Percentiles rank a stretch among this genome's conserved stretches.
Evolutionary conservation across 2,113 vertebrate species (phyloP).

Genomic region (Fregetta grallaria): DNA sequence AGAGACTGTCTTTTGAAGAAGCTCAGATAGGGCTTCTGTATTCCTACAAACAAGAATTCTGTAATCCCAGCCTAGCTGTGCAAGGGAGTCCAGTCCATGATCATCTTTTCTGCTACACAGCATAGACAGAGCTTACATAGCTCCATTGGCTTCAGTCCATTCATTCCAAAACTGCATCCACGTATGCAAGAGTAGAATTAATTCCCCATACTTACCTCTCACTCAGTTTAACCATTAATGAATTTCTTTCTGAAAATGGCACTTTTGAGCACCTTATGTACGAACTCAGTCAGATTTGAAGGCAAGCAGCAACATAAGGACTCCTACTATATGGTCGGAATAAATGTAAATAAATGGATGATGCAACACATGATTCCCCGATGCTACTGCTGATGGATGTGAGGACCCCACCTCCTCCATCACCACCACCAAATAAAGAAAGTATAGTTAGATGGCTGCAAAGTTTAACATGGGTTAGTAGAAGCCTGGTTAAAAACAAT

Average conservation of each 20-base stretch:
- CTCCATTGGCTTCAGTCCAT: not conserved
- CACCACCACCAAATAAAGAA: not conserved
- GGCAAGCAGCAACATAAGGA: not conserved
- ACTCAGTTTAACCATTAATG: not conserved
- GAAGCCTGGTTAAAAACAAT: not conserved
- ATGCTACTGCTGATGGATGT: not conserved
- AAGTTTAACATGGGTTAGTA: not conserved
- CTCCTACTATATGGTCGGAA: not conserved
- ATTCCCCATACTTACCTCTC: not conserved
- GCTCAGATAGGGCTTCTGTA: not conserved
- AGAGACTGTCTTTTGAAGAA: not conserved
- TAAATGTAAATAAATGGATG: not conserved
- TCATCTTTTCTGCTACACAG: not conserved
- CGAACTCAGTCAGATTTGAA: not conserved
- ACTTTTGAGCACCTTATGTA: not conserved
- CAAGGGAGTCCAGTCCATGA: fast-evolving
- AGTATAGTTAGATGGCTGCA: not conserved
- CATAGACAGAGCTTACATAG: not conserved
- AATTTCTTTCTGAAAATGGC: not conserved
- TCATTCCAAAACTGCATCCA: not conserved
- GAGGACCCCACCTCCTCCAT: not conserved
- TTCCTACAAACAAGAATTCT: not conserved
- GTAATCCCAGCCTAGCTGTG: not conserved
- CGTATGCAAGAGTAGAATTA: not conserved
- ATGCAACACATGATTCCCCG: not conserved